These are phyloP conservation scores for Cosmia trapezina DNA, from an alignment of 2,888 invertebrate genomes.

Conservation along the genomic window DNA sequence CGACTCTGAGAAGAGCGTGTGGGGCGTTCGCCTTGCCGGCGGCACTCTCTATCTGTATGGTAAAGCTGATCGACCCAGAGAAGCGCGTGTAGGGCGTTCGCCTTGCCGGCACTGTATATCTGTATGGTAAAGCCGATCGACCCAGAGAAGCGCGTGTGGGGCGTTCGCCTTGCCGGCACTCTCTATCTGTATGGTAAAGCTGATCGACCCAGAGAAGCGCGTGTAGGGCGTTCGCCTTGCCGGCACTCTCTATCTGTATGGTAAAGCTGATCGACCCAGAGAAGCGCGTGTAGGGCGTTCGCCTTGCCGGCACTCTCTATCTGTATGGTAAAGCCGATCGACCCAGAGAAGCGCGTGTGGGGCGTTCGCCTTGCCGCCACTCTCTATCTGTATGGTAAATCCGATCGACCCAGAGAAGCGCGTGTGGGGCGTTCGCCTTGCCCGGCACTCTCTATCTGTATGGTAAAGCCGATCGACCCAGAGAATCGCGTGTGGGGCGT, in stretches of 20 bases:
- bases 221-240: conserved; percentile 55
- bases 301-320: conserved; percentile 47
- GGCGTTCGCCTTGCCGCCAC: conserved; percentile 55
- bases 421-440: conserved; percentile 55
- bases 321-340: conserved; percentile 69
- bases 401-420: conserved; percentile 66
- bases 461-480: too few relatives aligned
- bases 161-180: conserved; percentile 54
- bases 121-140: conserved; percentile 69
- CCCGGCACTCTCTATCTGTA: conserved; percentile 44
- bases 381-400: conserved; percentile 69
- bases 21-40: too few relatives aligned
- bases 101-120: too few relatives aligned
- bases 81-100: too few relatives aligned
- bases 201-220: conserved; percentile 65
- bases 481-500: too few relatives aligned
- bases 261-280: conserved; percentile 68
- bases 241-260: conserved; percentile 64
- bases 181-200: conserved; percentile 63
- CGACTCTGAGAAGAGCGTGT: too few relatives aligned
- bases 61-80: too few relatives aligned
- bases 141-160: conserved; percentile 60
- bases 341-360: conserved; percentile 60
- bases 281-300: conserved; percentile 55
- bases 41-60: too few relatives aligned